Percentiles rank a stretch among this genome's conserved stretches.
Conservation (phyloP, 92 coral and sea anemone species). For the Siderastrea siderea region DNA sequence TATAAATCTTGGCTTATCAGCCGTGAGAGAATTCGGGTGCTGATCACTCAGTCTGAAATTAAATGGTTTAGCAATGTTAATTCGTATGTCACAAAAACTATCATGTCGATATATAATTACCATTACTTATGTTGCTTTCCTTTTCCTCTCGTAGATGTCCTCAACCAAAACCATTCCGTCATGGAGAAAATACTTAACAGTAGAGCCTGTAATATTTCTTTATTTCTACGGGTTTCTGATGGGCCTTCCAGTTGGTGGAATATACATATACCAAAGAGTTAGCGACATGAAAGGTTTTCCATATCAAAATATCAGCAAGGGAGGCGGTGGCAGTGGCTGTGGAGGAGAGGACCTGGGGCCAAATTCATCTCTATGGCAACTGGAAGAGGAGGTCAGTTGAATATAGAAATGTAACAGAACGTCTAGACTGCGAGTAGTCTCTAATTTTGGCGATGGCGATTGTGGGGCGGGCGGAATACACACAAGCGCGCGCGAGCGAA, state of each 20-base stretch:
- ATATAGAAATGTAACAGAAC: background rate
- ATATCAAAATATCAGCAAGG: slow-evolving; percentile 35
- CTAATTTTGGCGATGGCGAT: too few relatives aligned
- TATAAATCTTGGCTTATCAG: too few relatives aligned
- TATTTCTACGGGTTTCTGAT: slow-evolving; percentile 81
- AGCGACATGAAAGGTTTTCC: slow-evolving; percentile 81
- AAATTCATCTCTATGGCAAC: slow-evolving; percentile 5
- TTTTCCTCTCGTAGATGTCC: background rate
- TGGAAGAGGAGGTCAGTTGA: slow-evolving; percentile 25
- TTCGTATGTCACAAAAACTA: too few relatives aligned
- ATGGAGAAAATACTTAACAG: slow-evolving; percentile 74
- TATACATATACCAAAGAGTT: slow-evolving; percentile 79
- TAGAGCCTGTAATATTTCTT: slow-evolving; percentile 84
- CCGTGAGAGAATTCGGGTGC: too few relatives aligned
- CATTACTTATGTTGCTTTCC: too few relatives aligned
- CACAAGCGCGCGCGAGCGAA: too few relatives aligned
- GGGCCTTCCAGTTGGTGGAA: slow-evolving; percentile 68
- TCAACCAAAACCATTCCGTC: background rate
- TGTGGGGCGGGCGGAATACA: too few relatives aligned
- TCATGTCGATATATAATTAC: too few relatives aligned
- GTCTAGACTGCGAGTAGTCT: too few relatives aligned
- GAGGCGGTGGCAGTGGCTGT: slow-evolving; percentile 14
- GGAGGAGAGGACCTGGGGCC: background rate
- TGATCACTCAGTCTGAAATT: too few relatives aligned
- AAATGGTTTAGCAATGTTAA: too few relatives aligned